phyloP scores from a whole-genome alignment of 2,797 vertebrate species.

The Chloroceryle inda region DNA sequence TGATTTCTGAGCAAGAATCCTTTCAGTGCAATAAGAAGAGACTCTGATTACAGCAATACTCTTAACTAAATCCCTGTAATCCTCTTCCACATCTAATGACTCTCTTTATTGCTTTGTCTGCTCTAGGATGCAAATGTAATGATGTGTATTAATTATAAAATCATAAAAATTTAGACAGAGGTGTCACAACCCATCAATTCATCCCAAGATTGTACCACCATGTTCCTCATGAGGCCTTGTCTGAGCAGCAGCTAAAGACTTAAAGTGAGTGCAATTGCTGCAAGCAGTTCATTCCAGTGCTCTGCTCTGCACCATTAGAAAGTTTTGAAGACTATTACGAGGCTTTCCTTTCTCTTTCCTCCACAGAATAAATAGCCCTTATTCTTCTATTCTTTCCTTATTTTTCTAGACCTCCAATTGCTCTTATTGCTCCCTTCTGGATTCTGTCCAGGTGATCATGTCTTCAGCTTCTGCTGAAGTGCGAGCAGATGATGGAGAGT shows the following conservation, averaged over 20 bases:
- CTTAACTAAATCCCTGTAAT: slow-evolving; percentile 23
- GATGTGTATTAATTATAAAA: neutral
- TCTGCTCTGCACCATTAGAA: neutral
- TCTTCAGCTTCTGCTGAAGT: neutral
- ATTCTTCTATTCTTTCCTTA: neutral
- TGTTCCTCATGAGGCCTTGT: neutral
- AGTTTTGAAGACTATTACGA: neutral
- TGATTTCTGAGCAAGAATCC: neutral
- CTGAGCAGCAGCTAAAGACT: neutral
- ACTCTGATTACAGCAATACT: neutral
- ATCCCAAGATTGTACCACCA: neutral
- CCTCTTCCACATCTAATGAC: neutral
- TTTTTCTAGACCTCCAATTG: neutral
- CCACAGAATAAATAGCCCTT: neutral
- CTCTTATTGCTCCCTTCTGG: neutral
- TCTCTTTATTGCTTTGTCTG: neutral
- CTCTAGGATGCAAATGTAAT: neutral
- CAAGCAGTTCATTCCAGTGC: neutral
- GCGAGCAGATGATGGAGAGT: neutral
- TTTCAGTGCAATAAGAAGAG: neutral
- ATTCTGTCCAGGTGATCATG: neutral
- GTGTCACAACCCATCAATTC: neutral
- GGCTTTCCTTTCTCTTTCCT: neutral
- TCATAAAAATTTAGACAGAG: neutral
- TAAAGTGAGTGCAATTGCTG: neutral